Base-by-base conservation (phyloP, 2,797 vertebrate species). In the Scolopax rusticola region DNA sequence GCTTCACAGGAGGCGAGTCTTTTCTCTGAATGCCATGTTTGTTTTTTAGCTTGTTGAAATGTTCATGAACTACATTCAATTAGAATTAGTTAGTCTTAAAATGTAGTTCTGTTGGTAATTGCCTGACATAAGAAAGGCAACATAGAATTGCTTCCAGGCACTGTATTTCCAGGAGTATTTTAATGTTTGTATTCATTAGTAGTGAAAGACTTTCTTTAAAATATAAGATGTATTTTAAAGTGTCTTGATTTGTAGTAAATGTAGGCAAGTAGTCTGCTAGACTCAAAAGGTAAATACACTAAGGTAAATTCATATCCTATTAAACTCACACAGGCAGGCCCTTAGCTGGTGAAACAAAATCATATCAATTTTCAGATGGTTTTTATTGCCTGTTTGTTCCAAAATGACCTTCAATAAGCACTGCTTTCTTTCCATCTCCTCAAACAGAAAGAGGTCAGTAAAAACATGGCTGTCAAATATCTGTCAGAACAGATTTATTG, bases 401-500 rank as follows among this genome's bases (percentile, higher is more conserved):
- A 48, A 87, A 87, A 47, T 94, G 88, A 96, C 92, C 93, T 97
- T 96, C 63, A 68, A 51, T 90, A 80, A 93, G 36, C 83, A 93
- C 25, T 51, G 54, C 32, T 97, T 96, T 96, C 89, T 96, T 96
- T 71, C 47, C 57, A 56, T 82, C 81, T 95, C 48, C 70, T 61
- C 74, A 93, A 87, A 89, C 48, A 94, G 86, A 96, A 82, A 85
- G 94, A 97, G 93, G 94, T 95, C 91, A 95, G 75, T 83, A 87
- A 94, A 96, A 96, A 93, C 87, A 81, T 48, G 68, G 65, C 82
- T 97, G 96, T 97, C 97, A 95, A 93, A 89, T 92, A 94, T 74
- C 87, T 96, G 96, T 97, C 96, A 97, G 89, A 91, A 90, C 71
- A 95, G 95, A 97, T 98, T 95, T 95, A 97, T 93, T 75, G 87